Evolutionary conservation across 2,888 invertebrate genomes (phyloP), one percentile per base, ranked within the genome.

Genomic region (Mesorhabditis sp.): DNA sequence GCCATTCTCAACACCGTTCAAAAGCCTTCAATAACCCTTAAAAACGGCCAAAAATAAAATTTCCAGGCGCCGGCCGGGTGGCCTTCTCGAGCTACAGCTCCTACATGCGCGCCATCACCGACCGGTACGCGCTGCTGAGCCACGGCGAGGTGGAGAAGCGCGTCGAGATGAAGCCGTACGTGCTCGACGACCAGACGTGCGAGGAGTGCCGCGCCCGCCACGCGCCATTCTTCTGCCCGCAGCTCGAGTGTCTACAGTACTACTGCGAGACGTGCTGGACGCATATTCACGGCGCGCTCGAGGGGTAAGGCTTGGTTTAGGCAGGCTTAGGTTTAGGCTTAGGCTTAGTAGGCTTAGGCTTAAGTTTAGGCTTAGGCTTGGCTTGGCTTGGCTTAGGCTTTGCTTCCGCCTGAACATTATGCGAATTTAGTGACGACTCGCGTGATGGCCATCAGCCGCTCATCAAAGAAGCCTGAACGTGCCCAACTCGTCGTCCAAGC

Each of bases 161-260:
- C 58, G 77, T 90, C 76, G 91, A 93, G 89, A 94, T 95, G 84
- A 98, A 98, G 89, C 98, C 98, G 75, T 98, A 98, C 88, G 97
- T 98, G 78, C 90, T 98, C 86, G 97, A 98, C 88, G 97, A 98
- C 88, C 98, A 98, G 90, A 94, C 96, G 93, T 98, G 98, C 88
- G 98, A 98, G 88, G 97, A 98, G 89, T 98, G 97, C 89, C 95
- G 95, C 85, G 95, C 95, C 80, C 96, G 97, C 88, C 97, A 96
- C 88, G 97, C 97, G 78, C 97, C 97, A 43, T 98, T 96, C 90
- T 98, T 98, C 90, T 98, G 97, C 90, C 96, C 97, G 84, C 96
- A 97, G 88, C 95, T 97, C 84, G 96, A 95, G 83, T 98, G 97
- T 88, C 91, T 98, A 86, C 97, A 97, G 91, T 97, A 98, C 89